Conservation (phyloP, 1,140 invertebrate genomes). For the Dufourea novaeangliae region DNA sequence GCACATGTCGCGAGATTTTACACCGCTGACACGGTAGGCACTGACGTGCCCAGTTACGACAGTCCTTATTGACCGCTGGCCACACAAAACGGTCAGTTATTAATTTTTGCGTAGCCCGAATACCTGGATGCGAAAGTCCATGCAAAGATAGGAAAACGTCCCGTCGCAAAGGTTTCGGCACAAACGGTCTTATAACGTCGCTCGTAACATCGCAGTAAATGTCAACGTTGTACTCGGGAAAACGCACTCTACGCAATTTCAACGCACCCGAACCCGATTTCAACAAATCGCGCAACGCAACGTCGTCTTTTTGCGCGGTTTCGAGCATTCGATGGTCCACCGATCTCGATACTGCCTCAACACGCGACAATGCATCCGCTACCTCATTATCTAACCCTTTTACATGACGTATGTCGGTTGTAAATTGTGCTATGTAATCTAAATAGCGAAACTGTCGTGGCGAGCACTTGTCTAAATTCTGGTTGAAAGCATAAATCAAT, state of each 20-base stretch:
- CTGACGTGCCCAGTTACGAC: too few relatives aligned
- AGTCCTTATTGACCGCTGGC: too few relatives aligned
- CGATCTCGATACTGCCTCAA: not conserved
- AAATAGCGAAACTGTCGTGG: not conserved
- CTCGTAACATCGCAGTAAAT: not conserved
- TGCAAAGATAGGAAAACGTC: too few relatives aligned
- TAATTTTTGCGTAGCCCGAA: too few relatives aligned
- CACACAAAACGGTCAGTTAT: too few relatives aligned
- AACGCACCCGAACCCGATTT: not conserved
- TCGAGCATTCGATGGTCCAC: not conserved
- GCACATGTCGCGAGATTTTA: not conserved
- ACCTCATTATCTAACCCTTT: conserved; percentile 54
- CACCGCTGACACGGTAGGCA: not conserved
- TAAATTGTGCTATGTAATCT: conserved; percentile 26
- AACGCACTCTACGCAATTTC: not conserved
- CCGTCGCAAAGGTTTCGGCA: not conserved
- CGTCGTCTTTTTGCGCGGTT: not conserved
- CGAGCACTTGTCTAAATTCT: not conserved
- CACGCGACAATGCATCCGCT: conserved; percentile 56
- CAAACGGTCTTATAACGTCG: not conserved
- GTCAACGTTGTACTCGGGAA: not conserved
- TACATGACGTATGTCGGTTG: conserved; percentile 56
- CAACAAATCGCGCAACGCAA: not conserved
- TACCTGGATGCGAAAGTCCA: too few relatives aligned
- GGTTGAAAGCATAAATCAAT: not conserved